Percentiles rank a stretch among this genome's conserved stretches.
Evolutionary conservation across 2,888 invertebrate species (phyloP).

Genomic region (Drosophila buzzatii): DNA sequence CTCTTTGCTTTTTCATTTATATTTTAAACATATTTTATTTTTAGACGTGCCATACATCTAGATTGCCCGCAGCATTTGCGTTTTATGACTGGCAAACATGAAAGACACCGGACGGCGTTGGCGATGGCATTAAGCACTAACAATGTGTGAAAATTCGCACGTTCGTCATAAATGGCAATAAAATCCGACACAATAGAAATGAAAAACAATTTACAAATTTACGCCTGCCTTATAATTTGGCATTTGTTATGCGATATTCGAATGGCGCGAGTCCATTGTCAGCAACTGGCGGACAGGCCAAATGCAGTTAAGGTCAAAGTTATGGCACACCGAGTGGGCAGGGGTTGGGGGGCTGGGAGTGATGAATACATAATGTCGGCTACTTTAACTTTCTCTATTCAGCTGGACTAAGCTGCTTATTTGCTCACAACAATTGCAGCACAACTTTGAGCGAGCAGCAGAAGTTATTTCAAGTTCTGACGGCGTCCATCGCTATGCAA

Average conservation of each 20-base stretch:
- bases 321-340: neutral
- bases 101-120: slow-evolving; percentile 43
- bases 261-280: slow-evolving; percentile 15
- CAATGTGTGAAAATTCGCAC: slow-evolving; percentile 78
- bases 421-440: slow-evolving; percentile 33
- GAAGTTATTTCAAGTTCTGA: slow-evolving; percentile 32
- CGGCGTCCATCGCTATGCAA: slow-evolving; percentile 14
- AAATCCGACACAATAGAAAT: slow-evolving; percentile 38
- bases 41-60: slow-evolving; percentile 55
- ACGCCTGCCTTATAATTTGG: slow-evolving; percentile 40
- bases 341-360: no score
- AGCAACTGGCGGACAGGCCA: slow-evolving; percentile 18
- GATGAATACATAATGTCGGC: neutral
- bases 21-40: slow-evolving; percentile 42
- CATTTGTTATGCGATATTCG: slow-evolving; percentile 29
- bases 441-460: slow-evolving; percentile 29
- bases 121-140: slow-evolving; percentile 28
- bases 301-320: slow-evolving; percentile 21
- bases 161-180: slow-evolving; percentile 72
- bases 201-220: slow-evolving; percentile 63
- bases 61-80: slow-evolving; percentile 63
- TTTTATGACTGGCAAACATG: slow-evolving; percentile 69
- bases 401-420: slow-evolving; percentile 27
- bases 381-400: neutral
- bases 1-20: neutral